A percentile compares a stretch with the other conserved stretches of the same genome.
phyloP scores from a whole-genome alignment of 1,140 invertebrate species.

The Drosophila orena region DNA sequence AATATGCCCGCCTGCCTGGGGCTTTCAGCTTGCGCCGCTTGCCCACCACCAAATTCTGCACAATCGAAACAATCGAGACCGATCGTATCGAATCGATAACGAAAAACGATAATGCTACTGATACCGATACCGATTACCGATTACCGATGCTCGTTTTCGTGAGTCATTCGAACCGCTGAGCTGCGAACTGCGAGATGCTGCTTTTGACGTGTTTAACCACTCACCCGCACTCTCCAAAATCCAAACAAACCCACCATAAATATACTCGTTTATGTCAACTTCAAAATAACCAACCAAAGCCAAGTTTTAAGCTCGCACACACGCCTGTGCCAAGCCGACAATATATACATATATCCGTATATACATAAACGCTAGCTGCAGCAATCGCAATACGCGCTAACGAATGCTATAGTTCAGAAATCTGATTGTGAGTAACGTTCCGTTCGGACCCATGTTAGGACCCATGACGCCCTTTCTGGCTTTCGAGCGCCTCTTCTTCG shows the following conservation, averaged over 20 bases:
- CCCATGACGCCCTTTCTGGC: slow-evolving; percentile 94
- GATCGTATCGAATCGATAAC: slow-evolving; percentile 65
- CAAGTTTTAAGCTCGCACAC: slow-evolving; percentile 57
- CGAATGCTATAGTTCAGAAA: slow-evolving; percentile 20
- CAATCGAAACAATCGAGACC: slow-evolving; percentile 62
- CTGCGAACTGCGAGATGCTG: slow-evolving; percentile 60
- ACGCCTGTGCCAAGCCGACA: slow-evolving; percentile 70
- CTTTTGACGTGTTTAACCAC: slow-evolving; percentile 67
- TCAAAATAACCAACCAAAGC: slow-evolving; percentile 20
- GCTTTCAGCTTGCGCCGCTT: slow-evolving; percentile 64
- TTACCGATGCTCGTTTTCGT: slow-evolving; percentile 63
- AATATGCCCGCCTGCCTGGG: slow-evolving; percentile 52
- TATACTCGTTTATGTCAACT: slow-evolving; percentile 27
- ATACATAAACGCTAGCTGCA: slow-evolving; percentile 51
- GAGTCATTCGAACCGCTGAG: slow-evolving; percentile 43
- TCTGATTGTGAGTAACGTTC: slow-evolving; percentile 38
- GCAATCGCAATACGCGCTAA: slow-evolving; percentile 1
- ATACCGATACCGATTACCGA: slow-evolving; percentile 54
- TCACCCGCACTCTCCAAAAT: slow-evolving; percentile 44
- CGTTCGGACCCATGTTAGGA: slow-evolving; percentile 86
- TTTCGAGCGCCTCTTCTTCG: slow-evolving; percentile 98
- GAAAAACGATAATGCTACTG: slow-evolving; percentile 48
- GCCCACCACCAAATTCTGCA: slow-evolving; percentile 68
- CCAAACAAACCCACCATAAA: slow-evolving; percentile 31
- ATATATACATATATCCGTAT: slow-evolving; percentile 22